phyloP scores from a whole-genome alignment of 2,888 invertebrate genomes.

The Lasioglossum malachurum region DNA sequence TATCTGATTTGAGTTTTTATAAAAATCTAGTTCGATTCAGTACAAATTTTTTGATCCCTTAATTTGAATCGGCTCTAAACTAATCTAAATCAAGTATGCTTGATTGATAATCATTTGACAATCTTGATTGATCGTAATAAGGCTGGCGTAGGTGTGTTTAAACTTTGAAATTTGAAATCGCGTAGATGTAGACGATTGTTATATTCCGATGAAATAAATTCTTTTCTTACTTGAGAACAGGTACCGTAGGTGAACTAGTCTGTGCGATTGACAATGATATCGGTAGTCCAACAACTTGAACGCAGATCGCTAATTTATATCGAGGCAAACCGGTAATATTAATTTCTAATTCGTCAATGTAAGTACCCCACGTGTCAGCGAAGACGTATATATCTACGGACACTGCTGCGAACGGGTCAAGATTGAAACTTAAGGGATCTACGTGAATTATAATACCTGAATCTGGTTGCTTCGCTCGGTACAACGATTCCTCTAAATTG shows the following conservation, averaged over 20 bases:
- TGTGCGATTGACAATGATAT: slow-evolving; percentile 82
- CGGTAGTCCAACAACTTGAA: slow-evolving; percentile 83
- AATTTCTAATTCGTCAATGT: slow-evolving; percentile 84
- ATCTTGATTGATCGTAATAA: not conserved
- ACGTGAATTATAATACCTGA: slow-evolving; percentile 81
- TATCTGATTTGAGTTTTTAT: not conserved
- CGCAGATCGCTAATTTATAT: slow-evolving; percentile 80
- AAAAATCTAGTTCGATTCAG: not conserved
- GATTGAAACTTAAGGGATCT: slow-evolving; percentile 68
- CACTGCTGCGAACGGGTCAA: slow-evolving; percentile 74
- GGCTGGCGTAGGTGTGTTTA: not conserved
- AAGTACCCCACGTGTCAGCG: slow-evolving; percentile 85
- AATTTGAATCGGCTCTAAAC: not conserved
- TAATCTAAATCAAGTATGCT: not conserved
- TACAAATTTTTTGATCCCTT: not conserved
- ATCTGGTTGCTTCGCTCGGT: slow-evolving; percentile 65
- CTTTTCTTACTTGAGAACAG: slow-evolving; percentile 38
- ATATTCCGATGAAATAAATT: not conserved
- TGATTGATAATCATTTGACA: not conserved
- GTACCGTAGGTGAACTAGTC: slow-evolving; percentile 71
- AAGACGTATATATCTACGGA: slow-evolving; percentile 83
- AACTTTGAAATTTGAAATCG: not conserved
- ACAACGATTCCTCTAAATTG: slow-evolving; percentile 59
- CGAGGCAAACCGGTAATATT: slow-evolving; percentile 81
- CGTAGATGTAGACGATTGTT: not conserved